Evolutionary conservation across 1,140 invertebrate species (phyloP), one percentile per base, ranked within the genome.

Genomic region (Diachasmimorpha longicaudata): DNA sequence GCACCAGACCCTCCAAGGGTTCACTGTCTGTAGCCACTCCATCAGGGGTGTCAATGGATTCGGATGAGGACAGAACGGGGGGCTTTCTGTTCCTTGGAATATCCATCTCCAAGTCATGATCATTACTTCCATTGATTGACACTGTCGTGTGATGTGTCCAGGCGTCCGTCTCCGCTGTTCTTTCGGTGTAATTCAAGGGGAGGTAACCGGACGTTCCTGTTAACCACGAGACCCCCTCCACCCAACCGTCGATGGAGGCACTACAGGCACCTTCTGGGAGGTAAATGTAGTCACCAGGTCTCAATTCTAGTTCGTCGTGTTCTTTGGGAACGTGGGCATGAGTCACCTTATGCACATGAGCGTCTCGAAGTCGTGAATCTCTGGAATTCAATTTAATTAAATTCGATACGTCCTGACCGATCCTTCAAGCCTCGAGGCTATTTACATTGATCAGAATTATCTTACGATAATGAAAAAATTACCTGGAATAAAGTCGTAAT

Each of bases 201-300:
- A 97, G 89, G 81, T 93, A 93, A 0, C 96, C 96, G 16, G 91
- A 91, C 71, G 90, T 91, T 31, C 95, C 96, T 10, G 96, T 97
- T 19, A 96, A 87, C 95, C 95, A 97, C 0, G 95, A 97, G 25
- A 93, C 94, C 23, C 96, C 96, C 83, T 94, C 92, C 0, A 95
- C 94, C 96, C 96, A 97, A 42, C 95, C 95, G 88, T 97, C 96
- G 2, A 92, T 89, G 1, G 94, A 94, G 58, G 88, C 92, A 21
- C 92, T 91, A 69, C 95, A 89, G 39, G 93, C 93, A 72, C 94
- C 93, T 75, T 92, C 91, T 79, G 92, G 92, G 48, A 97, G 90
- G 85, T 96, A 96, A 75, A 98, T 93, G 84, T 94, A 96, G 88
- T 97, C 96, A 14, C 95, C 96, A 36, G 94, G 92, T 73, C 95